Evolutionary conservation across 2,113 vertebrate species (phyloP), one percentile per base, ranked within the genome.

Genomic region (Sinocyclocheilus anshuiensis): DNA sequence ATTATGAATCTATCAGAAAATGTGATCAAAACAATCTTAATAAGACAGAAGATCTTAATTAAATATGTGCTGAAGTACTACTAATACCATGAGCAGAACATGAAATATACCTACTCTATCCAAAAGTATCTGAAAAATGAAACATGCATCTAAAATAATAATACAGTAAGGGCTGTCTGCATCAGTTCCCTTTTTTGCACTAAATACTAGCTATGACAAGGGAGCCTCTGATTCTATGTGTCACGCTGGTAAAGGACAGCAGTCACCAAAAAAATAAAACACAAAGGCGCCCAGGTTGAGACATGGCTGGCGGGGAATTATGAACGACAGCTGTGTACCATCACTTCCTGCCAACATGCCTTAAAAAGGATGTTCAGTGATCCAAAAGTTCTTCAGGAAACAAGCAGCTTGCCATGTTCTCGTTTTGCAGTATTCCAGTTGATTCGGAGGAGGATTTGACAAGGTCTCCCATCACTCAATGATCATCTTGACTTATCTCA

Each of bases 1-100:
- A 42, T 74, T 72, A 72, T 83, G 48, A 29, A 82, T 69, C 61
- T 67, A 71, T 83, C 18, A 53, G 48, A 81, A 81, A 74, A 61
- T 59, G 39, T 53, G 55, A 75, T 86, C 55, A 65, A 42, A 81
- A 81, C 4, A n/a, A 0, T 42, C 26, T 74, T 18, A 74, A 57
- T 39, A 6, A 83, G 48, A 59, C 20, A 57, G 20, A 74, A 36
- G 12, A 42, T 24, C 1, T 71, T 55, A 55, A 53, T 71, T 55
- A 55, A 53, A 33, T 11, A 67, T 29, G 20, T 33, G 15, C 20
- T 55, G 24, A 22, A 33, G 16, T 26, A 50, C 15, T 50, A 53
- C 33, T 72, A 24, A 74, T 57, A 55, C 13, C 29, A 33, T 74
- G 22, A 42, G 24, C 1, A 67, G 13, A 33, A 33, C 33, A 53